Percentiles rank a stretch among this genome's conserved stretches.
phyloP scores from a whole-genome alignment of 2,113 vertebrate species.

The Ceratotherium simum region DNA sequence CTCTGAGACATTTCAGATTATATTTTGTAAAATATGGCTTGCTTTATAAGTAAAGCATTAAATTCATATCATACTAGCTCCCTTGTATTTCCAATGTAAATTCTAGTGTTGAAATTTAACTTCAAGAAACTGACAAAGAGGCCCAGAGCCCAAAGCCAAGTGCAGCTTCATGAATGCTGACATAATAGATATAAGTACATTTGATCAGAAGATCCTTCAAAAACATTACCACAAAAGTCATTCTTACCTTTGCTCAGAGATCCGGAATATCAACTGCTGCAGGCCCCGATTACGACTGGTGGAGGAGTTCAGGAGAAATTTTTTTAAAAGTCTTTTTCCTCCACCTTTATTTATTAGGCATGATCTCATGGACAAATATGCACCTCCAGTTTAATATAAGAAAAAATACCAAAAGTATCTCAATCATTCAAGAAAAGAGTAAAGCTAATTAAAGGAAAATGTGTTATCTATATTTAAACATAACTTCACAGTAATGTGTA shows the following conservation, averaged over 20 bases:
- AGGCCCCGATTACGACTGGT: neutral
- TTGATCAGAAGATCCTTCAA: neutral
- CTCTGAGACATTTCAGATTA: neutral
- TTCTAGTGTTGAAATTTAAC: constrained; percentile 1
- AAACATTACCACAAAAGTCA: neutral
- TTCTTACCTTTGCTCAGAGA: neutral
- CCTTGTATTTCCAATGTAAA: neutral
- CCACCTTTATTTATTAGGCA: neutral
- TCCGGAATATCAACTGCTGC: neutral
- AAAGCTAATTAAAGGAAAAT: neutral
- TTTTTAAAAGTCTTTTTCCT: neutral
- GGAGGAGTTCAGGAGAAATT: neutral
- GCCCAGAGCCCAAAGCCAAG: neutral
- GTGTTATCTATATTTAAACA: neutral
- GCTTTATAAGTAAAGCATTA: neutral
- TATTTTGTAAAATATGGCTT: neutral
- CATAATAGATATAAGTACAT: neutral
- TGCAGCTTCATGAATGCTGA: neutral
- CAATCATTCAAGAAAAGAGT: neutral
- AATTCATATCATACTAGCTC: neutral
- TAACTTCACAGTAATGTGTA: neutral
- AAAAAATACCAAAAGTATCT: neutral
- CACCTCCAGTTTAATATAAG: neutral
- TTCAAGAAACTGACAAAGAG: constrained; percentile 53
- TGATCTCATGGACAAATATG: neutral